Evolutionary conservation across 2,797 vertebrate genomes (phyloP), one percentile per base, ranked within the genome.

Genomic region (Euthynnus affinis): DNA sequence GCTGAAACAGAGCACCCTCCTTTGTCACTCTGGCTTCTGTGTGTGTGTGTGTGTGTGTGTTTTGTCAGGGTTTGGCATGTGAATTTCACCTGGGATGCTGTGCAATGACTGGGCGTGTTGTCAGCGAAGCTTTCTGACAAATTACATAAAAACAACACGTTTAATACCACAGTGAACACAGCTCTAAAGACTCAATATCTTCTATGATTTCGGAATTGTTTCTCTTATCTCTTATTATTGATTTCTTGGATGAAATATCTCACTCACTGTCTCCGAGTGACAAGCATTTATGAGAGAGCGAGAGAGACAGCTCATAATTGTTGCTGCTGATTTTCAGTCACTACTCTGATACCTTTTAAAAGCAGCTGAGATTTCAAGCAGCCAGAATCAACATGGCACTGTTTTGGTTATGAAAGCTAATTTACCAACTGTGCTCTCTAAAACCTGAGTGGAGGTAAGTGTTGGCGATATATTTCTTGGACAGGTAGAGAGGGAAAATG

Each of bases 1-100:
- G 77, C 29, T 17, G 64, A 73, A 60, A 5, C 51, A 42, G 58
- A 77, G 60, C 60, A 57, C 15, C 32, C 3, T 63, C 46, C 46
- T 65, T 20, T 55, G 56, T 59, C 48, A 62, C 20, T 9, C 8
- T 15, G 49, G 23, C 34, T 22, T 23, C 27, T 61, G 20, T 62
- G 40, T 53, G 13, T 46, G 60, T 64, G 40, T 53, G 13, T 46
- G 60, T 64, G n/a, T 56, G 49, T 65, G 32, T 49, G 58, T 66
- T 44, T 59, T 34, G 32, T 67, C 48, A 32, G 67, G 29, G 48
- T 8, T 14, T 37, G 40, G 51, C 25, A 29, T 23, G 23, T 25
- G 40, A 29, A 40, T 59, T 15, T 25, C 37, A 22, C 18, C 44
- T 42, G 32, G 9, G 29, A 5, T 32, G 29, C 27, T 2, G 12